Evolutionary conservation across 2,797 vertebrate genomes (phyloP), one percentile per base, ranked within the genome.

Genomic region (Mus spretus): DNA sequence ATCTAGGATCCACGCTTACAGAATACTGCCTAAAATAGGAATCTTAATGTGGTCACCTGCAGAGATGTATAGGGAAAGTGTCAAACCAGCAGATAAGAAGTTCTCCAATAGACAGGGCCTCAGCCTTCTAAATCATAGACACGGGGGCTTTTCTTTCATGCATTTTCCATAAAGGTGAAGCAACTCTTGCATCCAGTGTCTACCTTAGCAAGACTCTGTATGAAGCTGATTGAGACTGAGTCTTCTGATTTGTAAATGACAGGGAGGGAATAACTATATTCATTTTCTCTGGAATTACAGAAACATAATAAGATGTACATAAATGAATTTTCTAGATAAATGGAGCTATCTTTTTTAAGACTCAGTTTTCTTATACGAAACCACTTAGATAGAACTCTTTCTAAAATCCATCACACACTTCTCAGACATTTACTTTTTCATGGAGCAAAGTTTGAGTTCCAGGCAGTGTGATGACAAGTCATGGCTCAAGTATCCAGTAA

Each of bases 31-130:
- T 90, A 97, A 98, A 98, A 98, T 89, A 80, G 91, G 92, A 97
- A 72, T 86, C 70, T 70, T 26, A 20, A 10, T 97, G 88, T 94
- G 57, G 59, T 94, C 53, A 65, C 98, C 75, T 97, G 79, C 93
- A 96, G 97, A 78, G 91, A 94, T 94, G 63, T 57, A 97, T 19
- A 0, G 93, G 94, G 89, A 0, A 1, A 86, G 83, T 97, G 90
- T 26, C 37, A 72, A 72, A 40, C 22, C 74, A 84, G 28, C 86
- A 98, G 93, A 94, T 82, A 93, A 55, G 92, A 95, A 59, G 96
- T 96, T 97, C 95, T 95, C 96, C 97, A 97, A 97, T 98, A 98
- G 97, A 97, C 61, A 94, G 93, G 75, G 96, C 86, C 86, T 83
- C 89, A 91, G 34, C 26, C 96, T 97, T 94, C 92, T 2, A 92